A percentile compares a stretch with the other conserved stretches of the same genome.
Evolutionary conservation across 1,140 invertebrate species (phyloP).

Genomic region (Platyscapa corneri): DNA sequence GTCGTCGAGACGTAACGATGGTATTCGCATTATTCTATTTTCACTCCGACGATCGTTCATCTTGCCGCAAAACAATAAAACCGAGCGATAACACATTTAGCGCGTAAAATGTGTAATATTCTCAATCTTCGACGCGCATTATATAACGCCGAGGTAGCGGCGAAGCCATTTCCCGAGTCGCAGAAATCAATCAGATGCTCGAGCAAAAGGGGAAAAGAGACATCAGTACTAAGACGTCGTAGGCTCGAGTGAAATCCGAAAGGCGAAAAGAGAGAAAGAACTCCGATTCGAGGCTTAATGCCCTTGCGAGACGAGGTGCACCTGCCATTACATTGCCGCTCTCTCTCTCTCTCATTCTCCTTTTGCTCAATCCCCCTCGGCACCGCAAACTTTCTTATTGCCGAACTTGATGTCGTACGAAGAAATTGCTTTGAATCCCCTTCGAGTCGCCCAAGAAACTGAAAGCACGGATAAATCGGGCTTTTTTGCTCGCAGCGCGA

Average conservation of each 20-base stretch:
- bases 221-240: not conserved
- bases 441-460: not conserved
- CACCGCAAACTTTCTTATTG: slow-evolving; percentile 69
- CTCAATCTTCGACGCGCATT: not conserved
- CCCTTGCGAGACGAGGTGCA: slow-evolving; percentile 59
- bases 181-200: slow-evolving; percentile 39
- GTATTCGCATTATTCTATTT: not conserved
- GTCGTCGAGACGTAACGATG: not conserved
- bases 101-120: not conserved
- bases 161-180: slow-evolving; percentile 23
- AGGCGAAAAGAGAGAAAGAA: not conserved
- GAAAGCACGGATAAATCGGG: slow-evolving; percentile 28
- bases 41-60: not conserved
- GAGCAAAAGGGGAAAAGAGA: slow-evolving; percentile 19
- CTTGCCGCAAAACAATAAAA: slow-evolving; percentile 6
- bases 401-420: slow-evolving; percentile 69
- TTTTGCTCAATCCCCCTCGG: slow-evolving; percentile 45
- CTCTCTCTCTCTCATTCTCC: slow-evolving; percentile 30
- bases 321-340: slow-evolving; percentile 56
- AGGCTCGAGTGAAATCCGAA: slow-evolving; percentile 47
- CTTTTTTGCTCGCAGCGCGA: slow-evolving; percentile 26
- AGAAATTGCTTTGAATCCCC: slow-evolving; percentile 65
- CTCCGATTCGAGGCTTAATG: slow-evolving; percentile 71
- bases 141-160: slow-evolving; percentile 4
- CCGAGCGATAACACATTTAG: not conserved